Conservation (phyloP, 2,888 invertebrate genomes). For the Ennomos quercinarius region DNA sequence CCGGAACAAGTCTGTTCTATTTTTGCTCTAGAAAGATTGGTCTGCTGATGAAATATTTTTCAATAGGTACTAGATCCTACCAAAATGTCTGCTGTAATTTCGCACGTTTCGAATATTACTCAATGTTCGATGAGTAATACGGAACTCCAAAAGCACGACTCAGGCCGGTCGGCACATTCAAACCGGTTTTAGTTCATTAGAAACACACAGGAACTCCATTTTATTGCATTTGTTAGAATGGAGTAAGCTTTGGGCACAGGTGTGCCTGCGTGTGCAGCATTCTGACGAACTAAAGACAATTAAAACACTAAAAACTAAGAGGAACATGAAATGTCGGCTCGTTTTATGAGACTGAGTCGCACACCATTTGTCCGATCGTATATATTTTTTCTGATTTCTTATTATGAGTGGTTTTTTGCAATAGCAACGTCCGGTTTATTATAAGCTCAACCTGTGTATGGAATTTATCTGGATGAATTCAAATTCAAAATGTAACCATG, state of each 20-base stretch:
- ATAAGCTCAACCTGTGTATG: too few species aligned
- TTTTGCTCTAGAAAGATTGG: too few species aligned
- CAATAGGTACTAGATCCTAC: neutral
- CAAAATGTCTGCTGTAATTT: conserved; percentile 3
- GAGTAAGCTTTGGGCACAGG: conserved; percentile 27
- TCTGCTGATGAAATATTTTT: too few species aligned
- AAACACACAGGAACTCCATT: conserved; percentile 35
- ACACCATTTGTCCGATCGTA: neutral
- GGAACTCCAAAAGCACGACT: conserved; percentile 30
- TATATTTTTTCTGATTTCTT: too few species aligned
- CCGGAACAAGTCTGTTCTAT: too few species aligned
- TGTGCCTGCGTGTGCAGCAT: conserved; percentile 28
- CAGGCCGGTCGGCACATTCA: conserved; percentile 21
- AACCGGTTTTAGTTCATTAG: conserved; percentile 34
- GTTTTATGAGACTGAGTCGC: conserved; percentile 7
- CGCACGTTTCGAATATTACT: conserved; percentile 6
- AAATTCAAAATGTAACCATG: too few species aligned
- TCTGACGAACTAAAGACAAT: conserved; percentile 19
- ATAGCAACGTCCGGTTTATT: too few species aligned
- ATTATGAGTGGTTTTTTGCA: too few species aligned
- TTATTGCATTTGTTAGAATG: conserved; percentile 33
- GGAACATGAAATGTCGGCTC: conserved; percentile 11
- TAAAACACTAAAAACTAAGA: conserved; percentile 13
- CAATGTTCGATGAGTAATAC: conserved; percentile 32
- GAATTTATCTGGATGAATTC: too few species aligned